Evolutionary conservation across 2,113 vertebrate genomes (phyloP).

Genomic region (Ictalurus punctatus): DNA sequence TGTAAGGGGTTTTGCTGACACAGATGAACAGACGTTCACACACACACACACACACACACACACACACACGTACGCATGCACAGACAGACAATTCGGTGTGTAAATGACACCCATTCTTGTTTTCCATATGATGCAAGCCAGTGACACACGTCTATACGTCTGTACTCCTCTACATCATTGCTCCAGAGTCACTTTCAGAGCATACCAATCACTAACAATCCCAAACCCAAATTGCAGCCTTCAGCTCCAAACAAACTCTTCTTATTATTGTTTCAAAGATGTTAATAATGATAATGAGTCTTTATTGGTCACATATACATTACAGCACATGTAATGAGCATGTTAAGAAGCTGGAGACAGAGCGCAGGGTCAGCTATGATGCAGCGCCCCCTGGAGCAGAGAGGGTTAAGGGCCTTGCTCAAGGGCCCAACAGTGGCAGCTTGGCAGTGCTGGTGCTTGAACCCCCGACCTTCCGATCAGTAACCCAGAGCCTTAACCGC

Average conservation of each 20-base stretch:
- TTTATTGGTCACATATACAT: too few relatives aligned
- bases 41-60: neutral
- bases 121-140: neutral
- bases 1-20: neutral
- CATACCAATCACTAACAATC: neutral
- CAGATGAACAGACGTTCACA: neutral
- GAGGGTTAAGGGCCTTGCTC: too few relatives aligned
- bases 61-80: neutral
- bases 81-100: neutral
- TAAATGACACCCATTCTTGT: neutral
- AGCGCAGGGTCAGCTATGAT: too few relatives aligned
- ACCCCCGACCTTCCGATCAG: too few relatives aligned
- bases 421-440: too few relatives aligned
- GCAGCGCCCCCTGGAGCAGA: too few relatives aligned
- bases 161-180: neutral
- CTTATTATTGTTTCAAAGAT: neutral
- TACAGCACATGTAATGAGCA: too few relatives aligned
- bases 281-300: too few relatives aligned
- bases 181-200: neutral
- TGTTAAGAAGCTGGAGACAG: too few relatives aligned
- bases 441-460: too few relatives aligned
- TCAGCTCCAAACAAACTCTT: neutral
- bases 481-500: too few relatives aligned
- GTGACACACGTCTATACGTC: neutral
- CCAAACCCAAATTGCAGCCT: neutral